Evolutionary conservation across 2,888 invertebrate species (phyloP).

Genomic region (Ophioninae sp.): DNA sequence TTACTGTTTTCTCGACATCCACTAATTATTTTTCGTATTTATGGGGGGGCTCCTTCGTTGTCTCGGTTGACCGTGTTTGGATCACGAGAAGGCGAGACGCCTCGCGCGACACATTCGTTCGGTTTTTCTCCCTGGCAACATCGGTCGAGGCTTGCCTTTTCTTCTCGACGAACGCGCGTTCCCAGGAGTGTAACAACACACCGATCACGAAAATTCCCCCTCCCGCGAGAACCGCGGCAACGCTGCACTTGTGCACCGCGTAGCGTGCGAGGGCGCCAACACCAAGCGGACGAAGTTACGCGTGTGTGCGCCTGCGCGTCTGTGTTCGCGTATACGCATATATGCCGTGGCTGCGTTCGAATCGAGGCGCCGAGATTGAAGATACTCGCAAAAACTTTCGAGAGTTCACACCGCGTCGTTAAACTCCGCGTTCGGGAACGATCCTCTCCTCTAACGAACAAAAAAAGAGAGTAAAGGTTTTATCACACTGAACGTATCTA

Average conservation of each 20-base stretch:
- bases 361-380: slow-evolving; percentile 44
- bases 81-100: neutral
- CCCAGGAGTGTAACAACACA: slow-evolving; percentile 62
- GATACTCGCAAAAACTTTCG: neutral
- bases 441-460: neutral
- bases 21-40: too few relatives aligned
- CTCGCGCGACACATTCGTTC: slow-evolving; percentile 24
- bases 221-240: slow-evolving; percentile 61
- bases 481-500: slow-evolving; percentile 9
- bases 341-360: slow-evolving; percentile 28
- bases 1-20: too few relatives aligned
- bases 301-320: slow-evolving; percentile 29
- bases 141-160: slow-evolving; percentile 18
- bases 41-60: too few relatives aligned
- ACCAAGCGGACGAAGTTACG: slow-evolving; percentile 28
- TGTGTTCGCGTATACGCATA: neutral
- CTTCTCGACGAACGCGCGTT: slow-evolving; percentile 26
- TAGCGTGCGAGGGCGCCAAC: slow-evolving; percentile 59
- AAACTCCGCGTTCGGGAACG: neutral
- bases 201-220: slow-evolving; percentile 48
- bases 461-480: slow-evolving; percentile 4
- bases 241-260: slow-evolving; percentile 64
- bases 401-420: slow-evolving; percentile 2
- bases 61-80: neutral
- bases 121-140: slow-evolving; percentile 60